A percentile compares a stretch with the other conserved stretches of the same genome.
Evolutionary conservation across 1,140 invertebrate species (phyloP).

Genomic region (Pseudomyrmex dendroicus): DNA sequence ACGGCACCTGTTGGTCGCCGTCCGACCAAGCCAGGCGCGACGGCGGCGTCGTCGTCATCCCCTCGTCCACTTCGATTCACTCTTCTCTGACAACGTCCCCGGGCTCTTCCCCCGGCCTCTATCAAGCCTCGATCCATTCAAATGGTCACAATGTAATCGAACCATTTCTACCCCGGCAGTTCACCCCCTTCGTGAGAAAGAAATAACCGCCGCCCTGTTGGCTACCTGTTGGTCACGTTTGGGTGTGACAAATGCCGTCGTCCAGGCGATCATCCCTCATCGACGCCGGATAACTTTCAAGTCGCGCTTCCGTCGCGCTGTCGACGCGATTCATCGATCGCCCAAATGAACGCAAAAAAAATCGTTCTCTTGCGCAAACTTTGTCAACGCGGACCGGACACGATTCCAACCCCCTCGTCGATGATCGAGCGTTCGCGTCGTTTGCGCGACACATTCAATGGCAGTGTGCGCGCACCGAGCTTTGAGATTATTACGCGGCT

Average conservation of each 20-base stretch:
- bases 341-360: constrained; percentile 39
- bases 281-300: constrained; percentile 48
- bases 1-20: constrained; percentile 59
- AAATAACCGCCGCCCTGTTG: constrained; percentile 33
- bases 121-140: constrained; percentile 53
- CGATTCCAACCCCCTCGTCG: neutral
- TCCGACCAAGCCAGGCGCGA: neutral
- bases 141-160: constrained; percentile 62
- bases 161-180: constrained; percentile 39
- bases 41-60: neutral
- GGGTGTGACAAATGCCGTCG: constrained; percentile 47
- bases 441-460: neutral
- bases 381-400: neutral
- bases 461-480: no score
- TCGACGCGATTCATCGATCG: neutral
- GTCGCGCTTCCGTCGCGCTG: constrained; percentile 30
- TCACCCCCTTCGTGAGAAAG: constrained; percentile 14
- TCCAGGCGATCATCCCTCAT: constrained; percentile 36
- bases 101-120: constrained; percentile 24
- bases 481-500: no score
- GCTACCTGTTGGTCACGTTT: constrained; percentile 57
- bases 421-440: neutral
- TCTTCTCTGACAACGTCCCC: constrained; percentile 20
- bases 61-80: neutral
- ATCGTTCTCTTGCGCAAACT: neutral